Evolutionary conservation across 2,113 vertebrate species (phyloP).

Genomic region (Colaptes auratus): DNA sequence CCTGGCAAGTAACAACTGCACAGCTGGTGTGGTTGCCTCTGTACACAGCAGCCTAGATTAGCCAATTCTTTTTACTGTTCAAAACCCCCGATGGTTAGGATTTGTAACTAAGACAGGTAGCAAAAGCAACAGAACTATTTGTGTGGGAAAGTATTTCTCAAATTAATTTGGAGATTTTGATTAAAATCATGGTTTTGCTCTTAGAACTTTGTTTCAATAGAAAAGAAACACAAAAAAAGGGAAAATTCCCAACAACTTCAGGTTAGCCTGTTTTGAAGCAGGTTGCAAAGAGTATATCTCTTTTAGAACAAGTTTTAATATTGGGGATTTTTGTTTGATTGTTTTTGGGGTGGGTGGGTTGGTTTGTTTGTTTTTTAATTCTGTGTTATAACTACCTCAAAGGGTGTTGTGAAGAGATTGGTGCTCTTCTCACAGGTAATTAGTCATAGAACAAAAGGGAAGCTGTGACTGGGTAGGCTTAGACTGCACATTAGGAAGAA

Average conservation of each 20-base stretch:
- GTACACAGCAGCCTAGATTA: background rate
- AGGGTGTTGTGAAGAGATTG: too few relatives aligned
- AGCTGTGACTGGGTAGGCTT: too few relatives aligned
- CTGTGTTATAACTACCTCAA: too few relatives aligned
- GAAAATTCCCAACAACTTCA: background rate
- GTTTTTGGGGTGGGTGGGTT: too few relatives aligned
- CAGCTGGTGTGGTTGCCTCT: fast-evolving
- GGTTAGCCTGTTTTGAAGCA: background rate
- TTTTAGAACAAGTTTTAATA: background rate
- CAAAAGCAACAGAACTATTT: background rate
- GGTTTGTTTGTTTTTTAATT: too few relatives aligned
- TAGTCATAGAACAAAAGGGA: too few relatives aligned
- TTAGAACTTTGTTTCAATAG: background rate
- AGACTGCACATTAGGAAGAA: too few relatives aligned
- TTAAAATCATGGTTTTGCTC: fast-evolving
- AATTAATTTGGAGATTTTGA: background rate
- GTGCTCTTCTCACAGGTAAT: too few relatives aligned
- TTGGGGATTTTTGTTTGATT: background rate
- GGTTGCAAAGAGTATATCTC: background rate
- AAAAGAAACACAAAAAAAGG: background rate
- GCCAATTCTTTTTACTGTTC: background rate
- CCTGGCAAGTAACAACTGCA: background rate
- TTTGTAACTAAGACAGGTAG: background rate
- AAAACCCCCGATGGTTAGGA: background rate
- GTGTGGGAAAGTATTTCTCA: background rate